Base-by-base conservation (phyloP, 2,888 invertebrate species). In the Dicycla oo region DNA sequence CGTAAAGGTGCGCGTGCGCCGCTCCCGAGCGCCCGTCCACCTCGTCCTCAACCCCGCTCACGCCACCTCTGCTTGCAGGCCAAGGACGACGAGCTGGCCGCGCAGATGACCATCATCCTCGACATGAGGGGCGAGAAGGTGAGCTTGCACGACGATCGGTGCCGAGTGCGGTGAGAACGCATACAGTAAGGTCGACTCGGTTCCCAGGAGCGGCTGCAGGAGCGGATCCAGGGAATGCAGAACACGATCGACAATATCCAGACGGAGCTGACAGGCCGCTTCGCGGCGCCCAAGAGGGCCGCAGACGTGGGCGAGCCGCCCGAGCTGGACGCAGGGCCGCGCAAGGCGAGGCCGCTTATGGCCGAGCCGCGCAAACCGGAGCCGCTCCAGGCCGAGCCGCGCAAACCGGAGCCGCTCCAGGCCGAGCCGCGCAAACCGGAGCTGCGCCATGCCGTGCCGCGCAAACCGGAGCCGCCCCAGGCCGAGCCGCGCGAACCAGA, bases 191-290 rank as follows among this genome's bases (percentile, higher is more conserved):
- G 40, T 20, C 26, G 18, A 7, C 3, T 30, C 23, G n/a, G 23
- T 66, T 23, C 23, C 15, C 76, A 93, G 92, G 93, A 92, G 57
- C 90, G 91, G 15, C 88, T 94, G 23, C 90, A 91, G 66, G 88
- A 91, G 45, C 90, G 88, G 74, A 91, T 93, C 68, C 83, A 87
- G 68, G 85, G 83, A 54, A 91, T 93, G 93, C 91, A 91, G 87
- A 86, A 82, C 78, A 93, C 88, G 20, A 93, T 94, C 58, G 93
- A 92, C 84, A 94, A 93, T 80, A 90, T 94, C 38, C 92, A 93
- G 86, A 92, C 93, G 86, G 93, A 94, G 87, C 83, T 94, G 74
- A 89, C 90, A 3, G 91, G 90, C 7, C 84, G 87, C 26, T 88
- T 88, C n/a, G 69, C 76, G 4, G 63, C 65, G 26, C 61, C 74